phyloP scores from a whole-genome alignment of 2,888 invertebrate species.

The Hymenopus coronatus region DNA sequence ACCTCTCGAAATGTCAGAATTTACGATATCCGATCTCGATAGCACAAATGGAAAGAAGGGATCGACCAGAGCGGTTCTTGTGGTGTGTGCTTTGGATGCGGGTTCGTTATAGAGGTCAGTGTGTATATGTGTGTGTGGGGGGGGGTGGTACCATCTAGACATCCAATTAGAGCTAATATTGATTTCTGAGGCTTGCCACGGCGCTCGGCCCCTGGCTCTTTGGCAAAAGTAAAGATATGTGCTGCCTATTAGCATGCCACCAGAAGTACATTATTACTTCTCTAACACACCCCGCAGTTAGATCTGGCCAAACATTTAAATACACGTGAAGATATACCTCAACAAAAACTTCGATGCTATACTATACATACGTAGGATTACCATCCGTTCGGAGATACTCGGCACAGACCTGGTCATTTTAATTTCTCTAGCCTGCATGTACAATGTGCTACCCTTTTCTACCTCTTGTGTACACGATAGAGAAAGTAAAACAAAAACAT shows the following conservation, averaged over 20 bases:
- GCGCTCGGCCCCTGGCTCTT: not conserved
- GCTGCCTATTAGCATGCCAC: not conserved
- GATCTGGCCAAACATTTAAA: no score
- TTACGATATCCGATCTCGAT: not conserved
- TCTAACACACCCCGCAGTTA: no score
- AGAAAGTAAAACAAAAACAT: no score
- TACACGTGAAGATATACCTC: no score
- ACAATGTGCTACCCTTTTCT: no score
- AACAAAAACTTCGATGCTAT: no score
- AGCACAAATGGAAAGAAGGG: no score
- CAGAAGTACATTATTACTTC: not conserved
- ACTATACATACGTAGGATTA: no score
- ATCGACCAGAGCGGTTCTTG: not conserved
- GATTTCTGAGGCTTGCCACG: conserved; percentile 11
- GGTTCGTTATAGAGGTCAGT: not conserved
- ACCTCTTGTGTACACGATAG: no score
- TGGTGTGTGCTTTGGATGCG: not conserved
- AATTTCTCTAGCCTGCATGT: no score
- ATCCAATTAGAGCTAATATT: conserved; percentile 20
- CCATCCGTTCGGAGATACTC: no score
- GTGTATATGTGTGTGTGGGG: not conserved
- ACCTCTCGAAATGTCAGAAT: not conserved
- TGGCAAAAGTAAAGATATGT: not conserved
- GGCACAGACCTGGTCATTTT: no score
- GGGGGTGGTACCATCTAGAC: not conserved